phyloP scores from a whole-genome alignment of 2,797 vertebrate species.

The Cossypha caffra region DNA sequence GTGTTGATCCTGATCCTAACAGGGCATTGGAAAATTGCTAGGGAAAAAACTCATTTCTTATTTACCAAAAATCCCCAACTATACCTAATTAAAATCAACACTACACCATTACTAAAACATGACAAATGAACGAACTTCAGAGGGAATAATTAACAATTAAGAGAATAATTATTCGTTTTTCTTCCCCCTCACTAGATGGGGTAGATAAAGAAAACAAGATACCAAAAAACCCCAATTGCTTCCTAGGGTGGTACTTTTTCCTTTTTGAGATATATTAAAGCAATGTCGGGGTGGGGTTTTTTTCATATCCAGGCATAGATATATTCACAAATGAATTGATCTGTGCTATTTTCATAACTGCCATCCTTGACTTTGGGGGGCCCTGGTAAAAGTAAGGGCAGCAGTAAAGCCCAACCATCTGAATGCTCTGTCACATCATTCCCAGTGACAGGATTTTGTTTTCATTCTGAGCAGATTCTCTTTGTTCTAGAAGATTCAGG shows the following conservation, averaged over 20 bases:
- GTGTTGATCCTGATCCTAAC: not conserved
- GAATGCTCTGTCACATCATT: not conserved
- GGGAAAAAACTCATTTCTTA: not conserved
- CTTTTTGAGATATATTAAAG: not conserved
- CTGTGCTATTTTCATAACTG: not conserved
- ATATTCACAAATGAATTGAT: not conserved
- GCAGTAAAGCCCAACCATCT: not conserved
- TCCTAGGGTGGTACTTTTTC: not conserved
- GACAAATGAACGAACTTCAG: not conserved
- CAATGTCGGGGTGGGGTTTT: not conserved
- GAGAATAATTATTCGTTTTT: not conserved
- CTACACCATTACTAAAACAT: not conserved
- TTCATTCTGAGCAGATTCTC: not conserved
- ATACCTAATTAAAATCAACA: not conserved
- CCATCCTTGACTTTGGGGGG: not conserved
- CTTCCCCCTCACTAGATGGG: not conserved
- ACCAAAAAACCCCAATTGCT: not conserved
- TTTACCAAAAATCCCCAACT: not conserved
- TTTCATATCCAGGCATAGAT: not conserved
- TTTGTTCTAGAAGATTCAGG: constrained; percentile 12
- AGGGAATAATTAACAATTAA: not conserved
- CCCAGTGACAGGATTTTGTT: not conserved
- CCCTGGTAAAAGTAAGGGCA: not conserved
- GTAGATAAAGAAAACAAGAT: not conserved
- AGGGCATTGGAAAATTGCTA: not conserved